Evolutionary conservation across 37 sponge, comb jelly and placozoan species (phyloP), one percentile per base, ranked within the genome.

Genomic region (Tethya wilhelma): DNA sequence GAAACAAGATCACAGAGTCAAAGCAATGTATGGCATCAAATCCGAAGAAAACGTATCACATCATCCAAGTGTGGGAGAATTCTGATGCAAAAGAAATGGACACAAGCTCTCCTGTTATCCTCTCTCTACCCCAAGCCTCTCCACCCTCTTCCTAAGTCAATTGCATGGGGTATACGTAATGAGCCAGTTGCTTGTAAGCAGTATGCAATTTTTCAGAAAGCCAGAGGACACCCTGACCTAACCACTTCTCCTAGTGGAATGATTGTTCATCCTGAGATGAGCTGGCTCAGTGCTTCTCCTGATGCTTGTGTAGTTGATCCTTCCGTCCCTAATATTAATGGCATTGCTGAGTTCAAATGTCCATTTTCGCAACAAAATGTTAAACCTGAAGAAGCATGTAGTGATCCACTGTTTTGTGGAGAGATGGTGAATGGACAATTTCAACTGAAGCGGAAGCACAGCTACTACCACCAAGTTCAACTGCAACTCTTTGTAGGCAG

Each of bases 381-480:
- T 5, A 71, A 75, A 20, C 84, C 84, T 19, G 37, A 72, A 64
- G 79, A 71, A 64, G 84, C 84, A 64, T 70, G 79, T n/a, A 57
- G 29, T n/a, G 79, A 79, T 55, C 40, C 57, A 1, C 22, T 19
- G 37, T 79, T 42, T 34, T 89, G 59, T 74, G 45, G 28, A 9
- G 41, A 69, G 26, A 20, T 83, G 11, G 42, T 59, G 20, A 38
- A 74, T 69, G 75, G 74, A 0, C 29, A 36, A n/a, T 31, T 78
- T 7, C 6, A 41, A 7, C 79, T 78, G 17, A 83, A 79, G 56
- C 25, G 59, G 19, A 64, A 45, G 31, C 90, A 89, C 75, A 14
- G n/a, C 22, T 89, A 84, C 69, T 83, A 83, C 59, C 72, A 69
- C 32, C 89, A 88, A 76, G 89, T 88, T 20, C 77, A 77, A 56